Conservation (phyloP, 2,113 vertebrate species). For the Scomber scombrus region DNA sequence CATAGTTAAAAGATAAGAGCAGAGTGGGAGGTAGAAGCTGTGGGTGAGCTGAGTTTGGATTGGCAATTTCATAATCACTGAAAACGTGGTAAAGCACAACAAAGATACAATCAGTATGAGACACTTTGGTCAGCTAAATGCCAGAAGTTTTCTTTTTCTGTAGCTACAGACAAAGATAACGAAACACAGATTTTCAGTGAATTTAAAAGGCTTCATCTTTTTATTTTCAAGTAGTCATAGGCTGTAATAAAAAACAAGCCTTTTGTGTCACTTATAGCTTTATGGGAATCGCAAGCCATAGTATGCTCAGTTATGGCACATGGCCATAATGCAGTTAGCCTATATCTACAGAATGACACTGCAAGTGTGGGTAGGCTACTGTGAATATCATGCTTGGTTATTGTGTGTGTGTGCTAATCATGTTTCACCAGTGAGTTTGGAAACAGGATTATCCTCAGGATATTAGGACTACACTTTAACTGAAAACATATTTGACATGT, state of each 20-base stretch:
- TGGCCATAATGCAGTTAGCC: neutral
- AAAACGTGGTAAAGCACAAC: slow-evolving; percentile 45
- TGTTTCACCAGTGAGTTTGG: no score
- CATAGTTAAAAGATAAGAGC: slow-evolving; percentile 58
- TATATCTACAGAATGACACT: no score
- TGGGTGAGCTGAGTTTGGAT: slow-evolving; percentile 65
- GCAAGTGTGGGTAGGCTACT: no score
- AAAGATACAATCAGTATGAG: slow-evolving; percentile 21
- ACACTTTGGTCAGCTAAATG: slow-evolving; percentile 2
- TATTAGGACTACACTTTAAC: no score
- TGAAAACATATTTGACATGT: no score
- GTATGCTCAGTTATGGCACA: neutral
- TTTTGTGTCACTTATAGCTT: neutral
- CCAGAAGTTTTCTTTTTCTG: neutral
- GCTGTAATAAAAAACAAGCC: neutral
- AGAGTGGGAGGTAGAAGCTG: slow-evolving; percentile 74
- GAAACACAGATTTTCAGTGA: neutral
- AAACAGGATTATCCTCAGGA: no score
- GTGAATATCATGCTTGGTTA: no score
- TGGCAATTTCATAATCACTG: slow-evolving; percentile 48
- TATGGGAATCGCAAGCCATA: neutral
- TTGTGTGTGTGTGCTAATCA: no score
- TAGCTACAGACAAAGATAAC: neutral
- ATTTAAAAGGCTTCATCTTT: neutral
- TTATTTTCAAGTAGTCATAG: neutral